Percentiles rank a stretch among this genome's conserved stretches.
phyloP scores from a whole-genome alignment of 2,888 invertebrate genomes.

The Pollenia labialis region DNA sequence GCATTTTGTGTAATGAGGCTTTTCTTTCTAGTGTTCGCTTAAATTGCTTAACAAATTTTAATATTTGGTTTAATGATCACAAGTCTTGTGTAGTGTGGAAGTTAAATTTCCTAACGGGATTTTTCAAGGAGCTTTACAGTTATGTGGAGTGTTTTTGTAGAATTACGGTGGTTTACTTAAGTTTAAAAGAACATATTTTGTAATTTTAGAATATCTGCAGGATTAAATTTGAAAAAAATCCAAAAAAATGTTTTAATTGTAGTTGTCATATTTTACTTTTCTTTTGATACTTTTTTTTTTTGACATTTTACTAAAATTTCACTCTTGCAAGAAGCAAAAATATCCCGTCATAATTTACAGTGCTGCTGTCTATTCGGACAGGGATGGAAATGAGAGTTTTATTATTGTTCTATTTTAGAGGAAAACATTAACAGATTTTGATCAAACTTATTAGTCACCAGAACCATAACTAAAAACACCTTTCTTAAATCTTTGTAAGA shows the following conservation, averaged over 20 bases:
- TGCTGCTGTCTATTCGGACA: too few species aligned
- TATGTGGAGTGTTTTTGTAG: neutral
- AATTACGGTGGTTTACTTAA: neutral
- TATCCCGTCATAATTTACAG: too few species aligned
- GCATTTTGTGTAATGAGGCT: slow-evolving; percentile 51
- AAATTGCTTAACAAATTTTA: slow-evolving; percentile 49
- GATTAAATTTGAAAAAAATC: neutral
- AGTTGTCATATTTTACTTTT: neutral
- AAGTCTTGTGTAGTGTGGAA: neutral
- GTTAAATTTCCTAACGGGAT: neutral
- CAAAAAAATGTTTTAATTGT: neutral
- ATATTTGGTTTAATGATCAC: slow-evolving; percentile 26
- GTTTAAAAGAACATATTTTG: neutral
- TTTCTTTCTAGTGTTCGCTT: slow-evolving; percentile 30
- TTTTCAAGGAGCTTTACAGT: neutral
- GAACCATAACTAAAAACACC: too few species aligned
- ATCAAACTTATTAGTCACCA: too few species aligned
- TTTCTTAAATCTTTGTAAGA: too few species aligned
- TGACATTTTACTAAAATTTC: too few species aligned
- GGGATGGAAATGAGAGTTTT: too few species aligned
- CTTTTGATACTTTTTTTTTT: neutral
- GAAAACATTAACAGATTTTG: too few species aligned
- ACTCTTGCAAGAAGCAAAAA: too few species aligned
- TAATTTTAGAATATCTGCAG: neutral
- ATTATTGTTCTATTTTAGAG: too few species aligned